Conservation (phyloP, 2,888 invertebrate genomes). For the Ganaspis brasiliensis region DNA sequence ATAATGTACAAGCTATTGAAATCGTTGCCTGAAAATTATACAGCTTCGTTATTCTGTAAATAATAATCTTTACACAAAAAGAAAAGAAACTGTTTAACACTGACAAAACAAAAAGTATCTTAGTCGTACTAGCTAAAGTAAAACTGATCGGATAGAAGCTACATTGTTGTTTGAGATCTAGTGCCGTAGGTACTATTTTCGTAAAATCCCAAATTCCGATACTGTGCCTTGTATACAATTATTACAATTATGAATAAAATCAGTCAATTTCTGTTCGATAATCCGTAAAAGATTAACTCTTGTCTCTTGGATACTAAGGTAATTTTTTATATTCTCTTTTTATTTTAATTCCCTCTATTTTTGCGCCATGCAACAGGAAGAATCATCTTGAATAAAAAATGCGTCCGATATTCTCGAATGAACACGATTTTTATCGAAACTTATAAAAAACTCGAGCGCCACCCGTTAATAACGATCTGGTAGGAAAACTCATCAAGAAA, state of each 20-base stretch:
- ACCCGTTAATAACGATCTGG: not conserved
- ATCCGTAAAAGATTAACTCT: constrained; percentile 36
- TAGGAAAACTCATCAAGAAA: constrained; percentile 27
- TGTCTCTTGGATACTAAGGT: constrained; percentile 17
- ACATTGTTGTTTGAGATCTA: constrained; percentile 60
- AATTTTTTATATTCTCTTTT: constrained; percentile 38
- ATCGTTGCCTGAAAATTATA: constrained; percentile 27
- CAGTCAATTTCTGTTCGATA: constrained; percentile 32
- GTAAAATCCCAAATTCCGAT: constrained; percentile 53
- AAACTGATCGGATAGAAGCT: constrained; percentile 44
- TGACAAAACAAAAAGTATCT: constrained; percentile 34
- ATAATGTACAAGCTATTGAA: constrained; percentile 40
- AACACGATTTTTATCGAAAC: not conserved
- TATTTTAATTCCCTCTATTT: constrained; percentile 29
- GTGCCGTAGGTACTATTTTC: constrained; percentile 53
- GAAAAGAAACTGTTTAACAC: constrained; percentile 49
- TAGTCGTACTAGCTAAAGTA: constrained; percentile 36
- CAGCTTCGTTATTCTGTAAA: constrained; percentile 57
- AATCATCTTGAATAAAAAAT: constrained; percentile 8
- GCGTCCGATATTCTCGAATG: not conserved
- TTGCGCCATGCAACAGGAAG: not conserved
- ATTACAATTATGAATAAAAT: constrained; percentile 30
- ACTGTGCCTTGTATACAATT: constrained; percentile 29
- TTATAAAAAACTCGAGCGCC: constrained; percentile 8
- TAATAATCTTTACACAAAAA: constrained; percentile 54